phyloP scores from a whole-genome alignment of 2,113 vertebrate species.

The Corapipo altera region DNA sequence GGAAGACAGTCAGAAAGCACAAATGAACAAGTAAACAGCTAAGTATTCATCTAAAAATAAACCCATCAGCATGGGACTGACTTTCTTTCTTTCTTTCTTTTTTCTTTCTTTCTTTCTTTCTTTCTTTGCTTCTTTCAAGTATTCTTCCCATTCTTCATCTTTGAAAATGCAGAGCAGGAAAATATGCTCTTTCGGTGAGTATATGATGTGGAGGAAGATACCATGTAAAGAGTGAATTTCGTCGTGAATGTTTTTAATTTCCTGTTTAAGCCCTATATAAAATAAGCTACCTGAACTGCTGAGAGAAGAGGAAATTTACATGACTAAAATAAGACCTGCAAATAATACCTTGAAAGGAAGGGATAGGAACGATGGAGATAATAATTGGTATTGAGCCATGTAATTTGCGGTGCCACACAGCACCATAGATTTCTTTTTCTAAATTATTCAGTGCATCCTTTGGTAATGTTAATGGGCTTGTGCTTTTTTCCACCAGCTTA shows the following conservation, averaged over 20 bases:
- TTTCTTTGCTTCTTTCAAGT: neutral
- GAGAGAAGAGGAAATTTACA: slow-evolving; percentile 71
- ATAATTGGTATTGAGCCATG: slow-evolving; percentile 32
- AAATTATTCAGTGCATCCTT: neutral
- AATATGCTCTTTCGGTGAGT: slow-evolving; percentile 12
- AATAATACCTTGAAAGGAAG: slow-evolving; percentile 54
- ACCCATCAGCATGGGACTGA: neutral
- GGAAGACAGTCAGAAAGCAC: neutral
- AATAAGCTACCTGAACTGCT: slow-evolving; percentile 61
- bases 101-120: neutral
- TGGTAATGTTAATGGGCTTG: neutral
- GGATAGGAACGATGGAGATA: slow-evolving; percentile 34
- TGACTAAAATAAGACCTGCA: slow-evolving; percentile 67
- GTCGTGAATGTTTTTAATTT: slow-evolving; percentile 68
- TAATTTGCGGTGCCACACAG: slow-evolving; percentile 29
- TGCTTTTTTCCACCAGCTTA: neutral
- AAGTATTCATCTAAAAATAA: slow-evolving; percentile 22
- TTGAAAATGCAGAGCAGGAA: slow-evolving; percentile 29
- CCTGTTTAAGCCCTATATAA: slow-evolving; percentile 67
- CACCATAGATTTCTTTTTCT: neutral
- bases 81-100: neutral
- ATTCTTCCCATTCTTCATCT: neutral
- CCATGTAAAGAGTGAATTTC: slow-evolving; percentile 39
- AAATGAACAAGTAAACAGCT: neutral
- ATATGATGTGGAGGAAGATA: slow-evolving; percentile 61